Evolutionary conservation across 2,113 vertebrate genomes (phyloP).

Genomic region (Muntiacus reevesi): DNA sequence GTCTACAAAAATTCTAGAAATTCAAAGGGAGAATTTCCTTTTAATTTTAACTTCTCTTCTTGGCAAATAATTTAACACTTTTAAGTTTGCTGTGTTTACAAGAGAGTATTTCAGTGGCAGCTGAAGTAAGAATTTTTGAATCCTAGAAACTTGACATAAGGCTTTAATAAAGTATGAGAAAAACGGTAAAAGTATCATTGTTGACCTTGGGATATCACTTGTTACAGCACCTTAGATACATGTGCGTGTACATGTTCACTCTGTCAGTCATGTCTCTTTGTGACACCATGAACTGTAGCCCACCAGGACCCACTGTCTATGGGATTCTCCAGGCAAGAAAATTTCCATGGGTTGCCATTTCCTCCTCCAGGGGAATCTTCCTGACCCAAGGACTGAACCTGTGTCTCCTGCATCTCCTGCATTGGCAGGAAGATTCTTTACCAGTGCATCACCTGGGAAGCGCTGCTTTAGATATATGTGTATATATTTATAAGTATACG

Average conservation of each 20-base stretch:
- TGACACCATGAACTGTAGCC: neutral
- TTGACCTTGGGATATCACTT: neutral
- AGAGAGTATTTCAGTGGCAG: neutral
- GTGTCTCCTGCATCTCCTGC: neutral
- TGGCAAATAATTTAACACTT: neutral
- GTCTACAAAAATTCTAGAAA: neutral
- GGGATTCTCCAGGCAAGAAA: neutral
- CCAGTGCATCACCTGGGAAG: neutral
- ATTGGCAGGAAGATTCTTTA: neutral
- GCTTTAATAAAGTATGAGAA: neutral
- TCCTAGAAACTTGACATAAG: neutral
- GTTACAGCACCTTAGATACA: neutral
- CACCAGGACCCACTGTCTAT: neutral
- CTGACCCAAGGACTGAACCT: neutral
- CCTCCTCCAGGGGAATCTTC: neutral
- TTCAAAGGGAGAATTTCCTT: neutral
- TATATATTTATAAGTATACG: neutral
- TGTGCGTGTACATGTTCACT: neutral
- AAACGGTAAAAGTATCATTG: neutral
- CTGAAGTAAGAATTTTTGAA: neutral
- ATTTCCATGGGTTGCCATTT: neutral
- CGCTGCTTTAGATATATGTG: neutral
- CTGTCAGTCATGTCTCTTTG: neutral
- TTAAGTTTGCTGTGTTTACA: neutral
- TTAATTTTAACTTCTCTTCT: neutral